Base-by-base conservation (phyloP, 2,888 invertebrate genomes). In the Omphaloscelis lunosa region DNA sequence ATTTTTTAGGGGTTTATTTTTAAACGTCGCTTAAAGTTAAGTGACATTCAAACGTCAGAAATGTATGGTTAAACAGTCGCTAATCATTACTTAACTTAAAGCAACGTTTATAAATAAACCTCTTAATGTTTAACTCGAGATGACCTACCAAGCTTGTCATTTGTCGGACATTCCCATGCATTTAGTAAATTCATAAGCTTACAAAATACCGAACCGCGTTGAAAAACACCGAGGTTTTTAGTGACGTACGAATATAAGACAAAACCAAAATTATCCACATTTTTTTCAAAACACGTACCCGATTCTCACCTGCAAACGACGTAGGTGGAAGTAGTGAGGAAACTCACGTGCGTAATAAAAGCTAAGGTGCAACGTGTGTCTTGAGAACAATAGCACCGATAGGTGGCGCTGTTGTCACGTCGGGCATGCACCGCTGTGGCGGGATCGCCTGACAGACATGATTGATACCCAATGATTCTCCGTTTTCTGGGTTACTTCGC, bases 291-390 rank as follows among this genome's bases (percentile, higher is more conserved):
- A 74, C 71, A 72, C 81, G 68, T 84, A 59, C 34, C 15, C n/a
- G 23, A 8, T 84, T 73, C 29, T 56, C 29, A 27, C 11, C 51
- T 62, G 17, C 29, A 66, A 65, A 68, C 59, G n/a, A 51, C n/a
- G 23, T n/a, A 51, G 63, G 20, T 65, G 62, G 74, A 72, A 66
- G 53, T 63, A 77, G 62, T 66, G 56, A 29, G 51, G 27, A 20
- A 72, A 20, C 61, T 48, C 70, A 81, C 85, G 61, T 34, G 62
- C 53, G 72, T 63, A 78, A 84, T 84, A 85, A 84, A 82, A 75
- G 72, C 62, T 75, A 75, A 85, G 75, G 56, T 72, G 78, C 75
- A 85, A 75, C 62, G 85, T 71, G 81, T 69, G 79, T 59, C 62
- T 67, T 62, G 62, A 73, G 62, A 73, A 73, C 70, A 76, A 76